A percentile compares a stretch with the other conserved stretches of the same genome.
Evolutionary conservation across 2,888 invertebrate species (phyloP).

Genomic region (Acleris laterana): DNA sequence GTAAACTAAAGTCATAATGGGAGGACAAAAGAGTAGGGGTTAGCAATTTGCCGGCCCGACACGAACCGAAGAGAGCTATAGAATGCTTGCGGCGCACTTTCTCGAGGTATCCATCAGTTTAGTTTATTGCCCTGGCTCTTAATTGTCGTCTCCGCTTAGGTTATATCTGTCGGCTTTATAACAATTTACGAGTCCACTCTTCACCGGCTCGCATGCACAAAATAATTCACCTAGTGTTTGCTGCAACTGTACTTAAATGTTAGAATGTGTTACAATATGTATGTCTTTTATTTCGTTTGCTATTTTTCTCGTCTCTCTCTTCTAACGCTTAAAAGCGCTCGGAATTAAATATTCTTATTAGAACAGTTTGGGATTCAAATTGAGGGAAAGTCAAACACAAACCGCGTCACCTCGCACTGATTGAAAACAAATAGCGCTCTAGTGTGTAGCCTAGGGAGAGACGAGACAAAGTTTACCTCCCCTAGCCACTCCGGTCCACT

Average conservation of each 20-base stretch:
- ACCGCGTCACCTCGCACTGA: constrained; percentile 43
- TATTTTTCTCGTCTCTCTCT: constrained; percentile 63
- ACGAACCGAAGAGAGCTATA: constrained; percentile 16
- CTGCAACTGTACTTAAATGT: constrained; percentile 59
- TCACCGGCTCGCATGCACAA: constrained; percentile 55
- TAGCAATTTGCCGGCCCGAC: constrained; percentile 22
- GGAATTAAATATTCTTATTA: constrained; percentile 37
- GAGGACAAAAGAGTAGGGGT: constrained; percentile 24
- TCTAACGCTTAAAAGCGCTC: constrained; percentile 30
- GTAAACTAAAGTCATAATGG: constrained; percentile 23
- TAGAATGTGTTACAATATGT: constrained; percentile 49
- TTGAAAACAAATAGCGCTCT: constrained; percentile 44
- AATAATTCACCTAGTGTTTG: constrained; percentile 53
- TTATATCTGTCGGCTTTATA: constrained; percentile 24
- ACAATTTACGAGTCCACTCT: constrained; percentile 20
- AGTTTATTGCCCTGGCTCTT: constrained; percentile 32
- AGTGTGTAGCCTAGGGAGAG: constrained; percentile 60
- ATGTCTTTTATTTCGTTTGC: constrained; percentile 62
- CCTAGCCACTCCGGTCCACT: constrained; percentile 77
- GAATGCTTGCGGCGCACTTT: constrained; percentile 32
- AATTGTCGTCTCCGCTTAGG: constrained; percentile 38
- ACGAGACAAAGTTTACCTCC: constrained; percentile 67
- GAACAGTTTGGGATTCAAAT: constrained; percentile 42
- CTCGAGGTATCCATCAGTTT: constrained; percentile 31
- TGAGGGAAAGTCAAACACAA: constrained; percentile 41